Evolutionary conservation across 2,888 invertebrate genomes (phyloP).

Genomic region (Brachynemurus nebulosus): DNA sequence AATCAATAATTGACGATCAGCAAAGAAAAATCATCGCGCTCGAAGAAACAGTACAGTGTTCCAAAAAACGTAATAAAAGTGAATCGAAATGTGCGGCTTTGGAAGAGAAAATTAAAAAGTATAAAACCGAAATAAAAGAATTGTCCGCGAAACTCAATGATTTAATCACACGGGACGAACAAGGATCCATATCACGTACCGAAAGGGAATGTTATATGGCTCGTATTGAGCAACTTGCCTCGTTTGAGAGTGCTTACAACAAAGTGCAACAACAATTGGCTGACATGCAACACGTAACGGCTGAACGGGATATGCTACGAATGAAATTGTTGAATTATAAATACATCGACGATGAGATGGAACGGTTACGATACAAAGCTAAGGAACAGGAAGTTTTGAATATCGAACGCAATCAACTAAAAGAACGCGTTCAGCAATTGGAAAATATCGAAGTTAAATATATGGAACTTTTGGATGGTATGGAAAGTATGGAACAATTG

Average conservation of each 20-base stretch:
- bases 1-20: too few species aligned
- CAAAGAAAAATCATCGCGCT: too few species aligned
- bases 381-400: not conserved
- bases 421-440: not conserved
- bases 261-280: not conserved
- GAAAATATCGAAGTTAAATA: not conserved
- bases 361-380: not conserved
- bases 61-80: too few species aligned
- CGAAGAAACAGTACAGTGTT: too few species aligned
- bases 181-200: too few species aligned
- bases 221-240: not conserved
- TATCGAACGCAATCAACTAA: not conserved
- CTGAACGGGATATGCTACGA: not conserved
- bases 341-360: not conserved
- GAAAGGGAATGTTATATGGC: too few species aligned
- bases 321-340: not conserved
- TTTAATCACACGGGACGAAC: not conserved
- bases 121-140: too few species aligned
- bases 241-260: not conserved
- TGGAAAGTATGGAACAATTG: not conserved
- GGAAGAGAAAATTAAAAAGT: too few species aligned
- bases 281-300: slow-evolving; percentile 1
- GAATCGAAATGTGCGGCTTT: too few species aligned
- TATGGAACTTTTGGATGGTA: not conserved
- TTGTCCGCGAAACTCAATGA: not conserved